Evolutionary conservation across 92 coral and sea anemone species (phyloP).

Genomic region (Phenganax subtilis): DNA sequence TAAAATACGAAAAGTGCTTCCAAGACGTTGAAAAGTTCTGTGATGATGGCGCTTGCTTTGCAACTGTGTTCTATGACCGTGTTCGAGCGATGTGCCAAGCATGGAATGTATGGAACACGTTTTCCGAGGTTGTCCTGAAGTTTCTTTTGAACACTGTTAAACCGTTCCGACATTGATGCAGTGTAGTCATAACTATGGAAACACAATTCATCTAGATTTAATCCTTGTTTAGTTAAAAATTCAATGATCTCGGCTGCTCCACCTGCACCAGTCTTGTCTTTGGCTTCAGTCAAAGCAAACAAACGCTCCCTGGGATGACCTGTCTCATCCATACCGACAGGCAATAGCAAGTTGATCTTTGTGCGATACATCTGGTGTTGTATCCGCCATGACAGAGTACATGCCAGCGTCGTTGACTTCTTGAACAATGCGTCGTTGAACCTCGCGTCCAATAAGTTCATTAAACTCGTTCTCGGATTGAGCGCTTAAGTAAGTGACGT

Average conservation of each 20-base stretch:
- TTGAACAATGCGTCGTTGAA: neutral
- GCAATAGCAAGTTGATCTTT: slow-evolving; percentile 37
- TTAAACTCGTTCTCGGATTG: slow-evolving; percentile 8
- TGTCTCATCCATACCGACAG: slow-evolving; percentile 2
- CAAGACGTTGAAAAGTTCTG: slow-evolving; percentile 20
- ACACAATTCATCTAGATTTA: slow-evolving; percentile 8
- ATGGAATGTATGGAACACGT: slow-evolving; percentile 25
- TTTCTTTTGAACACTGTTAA: slow-evolving; percentile 20
- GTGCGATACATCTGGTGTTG: slow-evolving; percentile 36
- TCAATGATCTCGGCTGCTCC: slow-evolving; percentile 16
- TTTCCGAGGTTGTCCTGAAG: slow-evolving; percentile 12
- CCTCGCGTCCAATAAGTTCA: neutral
- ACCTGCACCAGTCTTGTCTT: slow-evolving; percentile 19
- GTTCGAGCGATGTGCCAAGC: slow-evolving; percentile 25
- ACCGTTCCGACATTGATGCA: slow-evolving; percentile 12
- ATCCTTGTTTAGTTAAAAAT: neutral
- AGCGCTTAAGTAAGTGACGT: neutral
- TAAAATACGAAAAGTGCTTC: slow-evolving; percentile 17
- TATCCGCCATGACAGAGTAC: slow-evolving; percentile 33
- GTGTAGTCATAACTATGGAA: slow-evolving; percentile 31
- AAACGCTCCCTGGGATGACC: slow-evolving; percentile 27
- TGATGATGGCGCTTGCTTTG: slow-evolving; percentile 9
- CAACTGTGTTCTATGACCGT: slow-evolving; percentile 33
- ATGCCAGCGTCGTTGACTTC: neutral
- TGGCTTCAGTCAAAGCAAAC: slow-evolving; percentile 22